phyloP scores from a whole-genome alignment of 1,140 invertebrate species.

The Leptinotarsa lineolata region DNA sequence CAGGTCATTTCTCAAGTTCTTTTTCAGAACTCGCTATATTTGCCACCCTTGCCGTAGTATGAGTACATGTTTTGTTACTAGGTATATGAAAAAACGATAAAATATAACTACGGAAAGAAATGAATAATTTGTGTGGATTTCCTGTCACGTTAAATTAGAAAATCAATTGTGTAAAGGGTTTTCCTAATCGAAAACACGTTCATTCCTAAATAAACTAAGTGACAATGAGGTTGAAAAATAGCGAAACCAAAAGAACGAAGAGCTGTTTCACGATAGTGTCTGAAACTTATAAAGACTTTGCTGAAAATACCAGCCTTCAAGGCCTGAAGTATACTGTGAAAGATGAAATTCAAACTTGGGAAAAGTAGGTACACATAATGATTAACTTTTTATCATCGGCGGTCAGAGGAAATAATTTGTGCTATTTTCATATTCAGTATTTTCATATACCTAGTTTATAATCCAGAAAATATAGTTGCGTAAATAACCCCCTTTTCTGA shows the following conservation, averaged over 20 bases:
- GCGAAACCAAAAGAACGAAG: constrained; percentile 20
- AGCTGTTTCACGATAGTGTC: constrained; percentile 27
- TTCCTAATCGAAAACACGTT: not conserved
- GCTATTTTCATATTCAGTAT: no score
- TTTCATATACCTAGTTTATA: no score
- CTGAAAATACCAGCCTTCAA: constrained; percentile 47
- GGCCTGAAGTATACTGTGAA: constrained; percentile 48
- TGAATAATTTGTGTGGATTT: constrained; percentile 5
- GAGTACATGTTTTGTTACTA: no score
- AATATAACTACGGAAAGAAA: not conserved
- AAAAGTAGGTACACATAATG: constrained; percentile 32
- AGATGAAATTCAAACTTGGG: constrained; percentile 32
- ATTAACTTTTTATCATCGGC: no score
- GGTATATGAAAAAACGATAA: not conserved
- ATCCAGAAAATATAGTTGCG: no score
- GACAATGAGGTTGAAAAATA: constrained; percentile 22
- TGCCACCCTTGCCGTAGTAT: no score
- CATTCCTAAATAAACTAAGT: not conserved
- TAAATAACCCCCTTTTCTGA: no score
- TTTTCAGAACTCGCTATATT: no score
- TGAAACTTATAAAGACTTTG: constrained; percentile 47
- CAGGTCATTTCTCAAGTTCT: no score
- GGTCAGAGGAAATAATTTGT: no score
- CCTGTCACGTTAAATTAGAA: not conserved
- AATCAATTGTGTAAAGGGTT: no score